Base-by-base conservation (phyloP, 2,113 vertebrate species). In the Xerus inauris region DNA sequence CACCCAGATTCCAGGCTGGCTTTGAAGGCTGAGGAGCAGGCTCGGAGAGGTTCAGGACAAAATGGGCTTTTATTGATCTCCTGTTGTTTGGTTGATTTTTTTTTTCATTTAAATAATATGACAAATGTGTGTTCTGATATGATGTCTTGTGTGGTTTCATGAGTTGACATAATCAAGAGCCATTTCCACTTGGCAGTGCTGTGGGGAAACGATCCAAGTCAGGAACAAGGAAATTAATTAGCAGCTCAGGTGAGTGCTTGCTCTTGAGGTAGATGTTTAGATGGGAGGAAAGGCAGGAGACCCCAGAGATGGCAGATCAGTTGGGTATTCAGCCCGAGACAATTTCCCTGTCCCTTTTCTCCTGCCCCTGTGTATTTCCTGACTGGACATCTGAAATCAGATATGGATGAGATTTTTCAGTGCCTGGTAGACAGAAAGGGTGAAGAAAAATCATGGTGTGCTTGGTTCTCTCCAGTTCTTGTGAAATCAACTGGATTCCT, bases 131-230 rank as follows among this genome's bases (percentile, higher is more conserved):
- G 47, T 91, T 87, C 71, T 83, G 76, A 94, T 97, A 71, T 38
- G 16, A 51, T 87, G 32, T 76, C 82, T 92, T 76, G 73, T 96
- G 81, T 85, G 95, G 89, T 86, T 96, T 97, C 79, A 38, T 73
- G 87, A 93, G 26, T 51, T 96, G 86, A 89, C 73, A 62, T 92
- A 96, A 95, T 96, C 93, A 96, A 93, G 65, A 96, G 87, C 38
- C 72, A 64, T 94, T 97, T 97, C 83, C 49, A 82, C 62, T 96
- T 95, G 94, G 96, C 93, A 94, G 0, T 65, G 65, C 67, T 94
- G 69, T 84, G 57, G 65, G 89, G 96, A 97, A 97, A n/a, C 49
- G 80, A 38, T 93, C 86, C 94, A 91, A 83, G 82, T 83, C 89
- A 26, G 76, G 47, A 47, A 86, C 49, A 81, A 96, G 82, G 91